Evolutionary conservation across 2,888 invertebrate genomes (phyloP), one percentile per base, ranked within the genome.

Genomic region (Cataglyphis livida): DNA sequence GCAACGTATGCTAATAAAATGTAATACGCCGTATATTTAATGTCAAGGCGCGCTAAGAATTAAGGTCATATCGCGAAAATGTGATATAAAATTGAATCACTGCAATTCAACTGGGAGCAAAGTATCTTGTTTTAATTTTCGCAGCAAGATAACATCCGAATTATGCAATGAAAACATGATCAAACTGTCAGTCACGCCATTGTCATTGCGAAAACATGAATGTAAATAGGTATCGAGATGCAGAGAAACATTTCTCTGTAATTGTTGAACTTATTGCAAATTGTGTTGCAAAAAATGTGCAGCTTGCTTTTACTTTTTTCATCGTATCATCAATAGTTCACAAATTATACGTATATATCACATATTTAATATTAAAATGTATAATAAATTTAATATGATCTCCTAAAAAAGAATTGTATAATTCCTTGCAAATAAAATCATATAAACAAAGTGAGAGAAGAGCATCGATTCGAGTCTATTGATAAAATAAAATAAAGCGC

Each of bases 401-500:
- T 0, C 7, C 0, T 41, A 10, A 76, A 76, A 48, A 21, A 32
- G 32, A 57, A 41, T 57, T 18, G 3, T 12, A 59, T 32, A 64
- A 41, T 57, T 21, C 32, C 0, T 7, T 41, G 21, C 21, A 0
- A 54, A 65, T 32, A 2, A 41, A 6, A 12, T 41, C 15, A 7
- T 18, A 25, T 32, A 78, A 57, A 68, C 18, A 70, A 70, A 3
- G 7, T 59, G 2, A 51, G 32, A 70, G 51, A 51, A 5, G n/a
- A 28, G 9, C 10, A 32, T 57, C 41, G 15, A 10, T 9, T 68
- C 41, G 18, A 7, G 44, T 35, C 38, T 54, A n/a, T 65, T 83
- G 84, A 83, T 59, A 73, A 81, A 61, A 84, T 85, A 84, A 66
- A 75, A 44, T 12, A 35, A 35, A 18, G 64, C 59, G 10, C 48